These are phyloP conservation scores for Brachyrhaphis roseni DNA, from an alignment of 2,797 vertebrate genomes.

Conservation along the genomic window DNA sequence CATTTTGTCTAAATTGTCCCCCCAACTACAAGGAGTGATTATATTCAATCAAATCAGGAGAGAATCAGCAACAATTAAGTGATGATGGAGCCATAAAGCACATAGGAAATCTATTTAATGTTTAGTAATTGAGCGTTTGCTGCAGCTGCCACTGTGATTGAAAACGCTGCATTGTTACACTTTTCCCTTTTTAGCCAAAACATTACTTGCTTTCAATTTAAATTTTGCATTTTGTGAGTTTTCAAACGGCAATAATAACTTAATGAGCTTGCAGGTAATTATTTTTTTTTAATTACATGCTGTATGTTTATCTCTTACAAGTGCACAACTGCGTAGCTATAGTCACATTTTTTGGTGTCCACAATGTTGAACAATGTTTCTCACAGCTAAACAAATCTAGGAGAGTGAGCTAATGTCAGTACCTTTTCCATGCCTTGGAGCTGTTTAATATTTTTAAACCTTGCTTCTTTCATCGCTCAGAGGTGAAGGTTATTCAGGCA, in stretches of 20 bases:
- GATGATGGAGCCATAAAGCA: background rate
- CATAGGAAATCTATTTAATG: background rate
- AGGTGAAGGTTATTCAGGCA: conserved; percentile 25
- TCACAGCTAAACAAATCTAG: background rate
- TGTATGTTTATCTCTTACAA: background rate
- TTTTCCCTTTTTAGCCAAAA: background rate
- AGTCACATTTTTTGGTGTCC: background rate
- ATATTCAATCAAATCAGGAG: background rate
- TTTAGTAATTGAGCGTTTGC: background rate
- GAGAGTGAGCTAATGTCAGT: background rate
- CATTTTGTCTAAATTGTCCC: background rate
- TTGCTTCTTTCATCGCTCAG: conserved; percentile 6
- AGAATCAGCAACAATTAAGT: background rate
- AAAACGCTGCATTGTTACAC: background rate
- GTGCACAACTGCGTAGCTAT: background rate
- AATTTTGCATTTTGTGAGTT: background rate
- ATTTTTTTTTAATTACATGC: background rate
- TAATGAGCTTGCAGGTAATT: background rate
- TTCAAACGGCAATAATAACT: background rate
- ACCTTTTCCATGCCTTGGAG: background rate
- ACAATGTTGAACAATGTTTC: background rate
- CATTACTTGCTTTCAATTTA: background rate
- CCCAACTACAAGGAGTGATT: background rate
- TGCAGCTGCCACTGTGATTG: background rate
- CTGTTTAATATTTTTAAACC: background rate